Conservation (phyloP, 64 coral and sea anemone species). For the Montipora sp. region DNA sequence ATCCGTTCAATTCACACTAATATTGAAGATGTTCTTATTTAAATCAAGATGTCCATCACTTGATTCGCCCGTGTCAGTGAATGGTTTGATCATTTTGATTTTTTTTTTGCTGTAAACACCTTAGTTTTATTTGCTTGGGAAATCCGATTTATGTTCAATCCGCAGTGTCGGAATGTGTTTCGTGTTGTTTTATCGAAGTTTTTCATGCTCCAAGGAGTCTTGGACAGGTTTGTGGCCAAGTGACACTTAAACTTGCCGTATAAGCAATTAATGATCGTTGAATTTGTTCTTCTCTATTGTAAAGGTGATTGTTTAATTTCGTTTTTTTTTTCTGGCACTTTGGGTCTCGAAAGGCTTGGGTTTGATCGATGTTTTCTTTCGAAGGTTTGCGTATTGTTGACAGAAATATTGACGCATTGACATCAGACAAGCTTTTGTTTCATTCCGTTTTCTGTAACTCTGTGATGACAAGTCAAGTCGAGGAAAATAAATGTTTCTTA, state of each 20-base stretch:
- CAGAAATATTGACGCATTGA: no score
- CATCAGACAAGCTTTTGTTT: not conserved
- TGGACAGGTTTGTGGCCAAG: not conserved
- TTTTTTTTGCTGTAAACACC: not conserved
- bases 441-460: not conserved
- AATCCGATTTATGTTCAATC: slow-evolving; percentile 14
- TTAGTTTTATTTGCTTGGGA: not conserved
- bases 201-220: not conserved
- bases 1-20: no score
- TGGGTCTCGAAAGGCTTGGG: no score
- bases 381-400: no score
- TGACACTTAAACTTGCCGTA: not conserved
- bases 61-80: not conserved
- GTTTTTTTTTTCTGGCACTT: no score
- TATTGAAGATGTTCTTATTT: not conserved
- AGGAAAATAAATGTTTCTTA: not conserved
- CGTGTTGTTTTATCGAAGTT: not conserved
- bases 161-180: not conserved
- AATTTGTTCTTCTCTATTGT: not conserved
- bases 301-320: not conserved
- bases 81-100: slow-evolving; percentile 1
- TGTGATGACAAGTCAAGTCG: not conserved
- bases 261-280: no score
- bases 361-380: no score
- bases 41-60: slow-evolving; percentile 17